phyloP scores from a whole-genome alignment of 1,140 invertebrate species.

The Apis dorsata region DNA sequence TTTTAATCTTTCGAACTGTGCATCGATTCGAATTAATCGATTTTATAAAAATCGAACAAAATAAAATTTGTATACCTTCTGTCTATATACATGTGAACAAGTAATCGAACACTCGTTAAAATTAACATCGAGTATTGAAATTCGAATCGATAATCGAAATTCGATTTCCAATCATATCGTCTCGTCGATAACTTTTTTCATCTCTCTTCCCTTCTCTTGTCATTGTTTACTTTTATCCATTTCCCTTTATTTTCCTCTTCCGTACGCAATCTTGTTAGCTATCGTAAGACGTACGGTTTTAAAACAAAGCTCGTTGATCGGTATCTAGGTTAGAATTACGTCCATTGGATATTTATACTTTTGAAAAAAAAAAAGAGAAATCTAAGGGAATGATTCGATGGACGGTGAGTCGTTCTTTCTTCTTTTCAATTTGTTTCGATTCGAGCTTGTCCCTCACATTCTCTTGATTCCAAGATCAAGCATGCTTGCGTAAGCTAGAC shows the following conservation, averaged over 20 bases:
- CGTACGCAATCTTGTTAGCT: not conserved
- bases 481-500: constrained; percentile 62
- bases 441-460: constrained; percentile 45
- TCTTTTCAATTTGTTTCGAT: not conserved
- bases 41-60: not conserved
- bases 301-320: constrained; percentile 14
- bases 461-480: constrained; percentile 61
- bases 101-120: not conserved
- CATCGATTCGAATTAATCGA: not conserved
- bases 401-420: not conserved
- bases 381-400: not conserved
- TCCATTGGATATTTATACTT: not conserved
- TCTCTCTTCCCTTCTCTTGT: constrained; percentile 7
- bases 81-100: no score
- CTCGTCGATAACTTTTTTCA: constrained; percentile 19
- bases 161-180: constrained; percentile 23
- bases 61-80: not conserved
- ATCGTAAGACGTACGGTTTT: constrained; percentile 22
- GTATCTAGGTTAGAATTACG: not conserved
- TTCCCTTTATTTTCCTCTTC: not conserved
- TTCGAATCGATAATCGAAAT: constrained; percentile 22
- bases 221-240: not conserved
- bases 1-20: not conserved
- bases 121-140: not conserved
- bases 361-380: not conserved